Percentiles rank a stretch among this genome's conserved stretches.
phyloP scores from a whole-genome alignment of 2,113 vertebrate genomes.

The Bothrops jararaca region DNA sequence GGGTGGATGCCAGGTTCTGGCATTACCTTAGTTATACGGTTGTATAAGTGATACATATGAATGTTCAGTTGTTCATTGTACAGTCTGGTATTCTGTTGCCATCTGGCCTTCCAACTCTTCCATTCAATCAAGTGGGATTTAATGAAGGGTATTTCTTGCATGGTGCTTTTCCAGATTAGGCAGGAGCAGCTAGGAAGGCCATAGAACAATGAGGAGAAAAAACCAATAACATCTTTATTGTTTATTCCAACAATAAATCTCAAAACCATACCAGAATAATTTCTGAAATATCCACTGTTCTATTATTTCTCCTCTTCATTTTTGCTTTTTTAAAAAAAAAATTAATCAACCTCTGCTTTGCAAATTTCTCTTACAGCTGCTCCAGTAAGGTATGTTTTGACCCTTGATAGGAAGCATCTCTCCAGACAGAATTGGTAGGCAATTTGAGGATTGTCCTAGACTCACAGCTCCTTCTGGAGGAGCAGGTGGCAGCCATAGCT shows the following conservation, averaged over 20 bases:
- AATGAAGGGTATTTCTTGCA: not conserved
- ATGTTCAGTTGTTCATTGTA: not conserved
- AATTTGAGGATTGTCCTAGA: no score
- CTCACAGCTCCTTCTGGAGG: no score
- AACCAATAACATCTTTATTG: not conserved
- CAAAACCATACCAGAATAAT: not conserved
- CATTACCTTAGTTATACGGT: not conserved
- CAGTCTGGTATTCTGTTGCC: not conserved
- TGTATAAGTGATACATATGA: not conserved
- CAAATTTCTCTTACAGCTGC: no score
- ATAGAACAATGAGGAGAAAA: not conserved
- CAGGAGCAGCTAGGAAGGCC: not conserved
- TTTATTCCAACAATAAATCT: not conserved
- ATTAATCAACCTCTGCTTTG: not conserved
- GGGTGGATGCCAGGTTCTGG: not conserved
- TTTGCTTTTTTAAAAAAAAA: not conserved
- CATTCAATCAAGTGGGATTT: not conserved
- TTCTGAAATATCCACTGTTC: no score
- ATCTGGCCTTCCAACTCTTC: not conserved
- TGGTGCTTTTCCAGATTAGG: not conserved
- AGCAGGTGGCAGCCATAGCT: no score
- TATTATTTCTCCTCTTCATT: not conserved
- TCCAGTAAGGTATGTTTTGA: no score
- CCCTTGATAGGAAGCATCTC: no score
- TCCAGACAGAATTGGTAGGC: no score